phyloP scores from a whole-genome alignment of 2,113 vertebrate genomes.

The Lagenorhynchus albirostris region DNA sequence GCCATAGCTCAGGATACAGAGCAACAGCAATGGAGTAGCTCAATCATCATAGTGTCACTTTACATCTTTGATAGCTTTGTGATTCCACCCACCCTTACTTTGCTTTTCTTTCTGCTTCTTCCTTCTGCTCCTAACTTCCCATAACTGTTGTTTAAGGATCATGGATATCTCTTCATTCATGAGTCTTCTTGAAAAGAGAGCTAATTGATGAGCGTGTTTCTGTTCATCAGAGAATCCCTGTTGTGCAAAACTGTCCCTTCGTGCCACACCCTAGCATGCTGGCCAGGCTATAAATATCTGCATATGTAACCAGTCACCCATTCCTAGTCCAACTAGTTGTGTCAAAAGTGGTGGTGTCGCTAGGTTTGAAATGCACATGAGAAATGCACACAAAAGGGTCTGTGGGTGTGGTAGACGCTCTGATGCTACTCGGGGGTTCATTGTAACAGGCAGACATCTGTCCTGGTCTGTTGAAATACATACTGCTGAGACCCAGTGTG shows the following conservation, averaged over 20 bases:
- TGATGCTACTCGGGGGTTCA: background rate
- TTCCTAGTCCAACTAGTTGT: background rate
- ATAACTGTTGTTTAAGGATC: background rate
- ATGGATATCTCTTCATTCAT: background rate
- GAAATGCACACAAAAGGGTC: background rate
- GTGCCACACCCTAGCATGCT: background rate
- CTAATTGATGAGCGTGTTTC: background rate
- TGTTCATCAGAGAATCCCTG: background rate
- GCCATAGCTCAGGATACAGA: background rate
- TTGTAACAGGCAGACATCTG: background rate
- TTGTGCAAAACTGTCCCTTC: background rate
- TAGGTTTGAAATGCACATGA: background rate
- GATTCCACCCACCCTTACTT: background rate
- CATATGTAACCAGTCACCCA: background rate
- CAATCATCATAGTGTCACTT: background rate
- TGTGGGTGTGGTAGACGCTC: accelerated
- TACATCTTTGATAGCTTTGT: background rate
- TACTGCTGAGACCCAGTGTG: background rate
- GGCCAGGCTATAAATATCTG: background rate
- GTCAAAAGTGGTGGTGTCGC: background rate
- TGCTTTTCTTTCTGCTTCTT: background rate
- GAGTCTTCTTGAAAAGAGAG: background rate
- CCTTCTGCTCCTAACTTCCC: background rate
- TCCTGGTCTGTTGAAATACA: background rate
- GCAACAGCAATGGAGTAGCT: background rate